phyloP scores from a whole-genome alignment of 92 coral and sea anemone genomes.

The Palythoa grandiflora region DNA sequence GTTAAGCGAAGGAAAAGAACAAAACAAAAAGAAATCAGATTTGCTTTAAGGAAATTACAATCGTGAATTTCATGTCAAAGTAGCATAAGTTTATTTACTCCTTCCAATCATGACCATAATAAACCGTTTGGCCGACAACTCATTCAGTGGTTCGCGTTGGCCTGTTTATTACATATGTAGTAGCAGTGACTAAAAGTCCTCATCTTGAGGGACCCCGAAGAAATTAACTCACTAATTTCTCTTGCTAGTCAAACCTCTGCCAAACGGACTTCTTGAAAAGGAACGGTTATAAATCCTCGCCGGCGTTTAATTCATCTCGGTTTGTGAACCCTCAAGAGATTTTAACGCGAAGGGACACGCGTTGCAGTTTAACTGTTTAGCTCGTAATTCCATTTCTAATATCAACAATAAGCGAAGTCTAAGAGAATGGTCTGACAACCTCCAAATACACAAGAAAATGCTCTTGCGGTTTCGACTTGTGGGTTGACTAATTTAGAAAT shows the following conservation, averaged over 20 bases:
- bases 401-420: slow-evolving; percentile 40
- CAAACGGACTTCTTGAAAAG: neutral
- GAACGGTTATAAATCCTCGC: neutral
- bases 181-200: slow-evolving; percentile 26
- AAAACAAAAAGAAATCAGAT: slow-evolving; percentile 10
- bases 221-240: slow-evolving; percentile 36
- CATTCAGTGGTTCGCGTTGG: slow-evolving; percentile 7
- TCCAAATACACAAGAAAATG: neutral
- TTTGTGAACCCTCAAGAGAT: neutral
- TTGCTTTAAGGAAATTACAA: slow-evolving; percentile 27
- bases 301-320: neutral
- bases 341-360: slow-evolving; percentile 19
- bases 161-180: slow-evolving; percentile 4
- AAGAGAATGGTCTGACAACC: slow-evolving; percentile 12
- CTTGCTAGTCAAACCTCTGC: slow-evolving; percentile 18
- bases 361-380: slow-evolving; percentile 33
- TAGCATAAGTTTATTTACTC: neutral
- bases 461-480: slow-evolving; percentile 41
- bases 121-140: neutral
- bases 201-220: slow-evolving; percentile 26
- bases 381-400: slow-evolving; percentile 37
- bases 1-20: neutral
- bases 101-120: slow-evolving; percentile 12
- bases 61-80: slow-evolving; percentile 5
- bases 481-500: neutral